These are phyloP conservation scores for Bombus vancouverensis DNA, from an alignment of 1,140 invertebrate genomes.

Conservation along the genomic window DNA sequence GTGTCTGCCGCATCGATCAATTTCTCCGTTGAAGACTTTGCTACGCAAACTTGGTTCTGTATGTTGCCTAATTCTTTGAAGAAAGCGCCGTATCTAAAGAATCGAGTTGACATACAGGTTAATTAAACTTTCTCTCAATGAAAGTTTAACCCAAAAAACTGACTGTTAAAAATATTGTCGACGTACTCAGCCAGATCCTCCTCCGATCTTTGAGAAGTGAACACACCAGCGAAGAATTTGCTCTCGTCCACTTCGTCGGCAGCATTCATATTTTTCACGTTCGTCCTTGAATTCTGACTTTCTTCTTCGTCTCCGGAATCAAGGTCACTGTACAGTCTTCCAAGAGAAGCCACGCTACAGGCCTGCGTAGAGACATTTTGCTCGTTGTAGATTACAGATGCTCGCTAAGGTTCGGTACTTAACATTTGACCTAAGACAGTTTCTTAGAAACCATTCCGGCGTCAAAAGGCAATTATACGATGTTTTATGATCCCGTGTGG, in stretches of 20 bases:
- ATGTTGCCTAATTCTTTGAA: conserved; percentile 84
- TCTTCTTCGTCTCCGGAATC: conserved; percentile 75
- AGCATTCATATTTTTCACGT: conserved; percentile 47
- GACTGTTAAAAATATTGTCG: not conserved
- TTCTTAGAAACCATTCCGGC: no score
- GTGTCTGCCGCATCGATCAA: not conserved
- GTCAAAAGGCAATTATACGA: not conserved
- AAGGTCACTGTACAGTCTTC: conserved; percentile 72
- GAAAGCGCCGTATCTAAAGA: conserved; percentile 82
- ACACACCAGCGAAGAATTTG: conserved; percentile 77
- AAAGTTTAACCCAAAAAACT: not conserved
- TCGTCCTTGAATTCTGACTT: conserved; percentile 60
- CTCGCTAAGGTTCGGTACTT: not conserved
- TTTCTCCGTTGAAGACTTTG: conserved; percentile 24
- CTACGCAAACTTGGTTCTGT: conserved; percentile 76
- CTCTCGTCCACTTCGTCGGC: conserved; percentile 74
- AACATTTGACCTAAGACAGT: not conserved
- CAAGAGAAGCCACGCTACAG: conserved; percentile 71
- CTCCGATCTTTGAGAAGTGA: conserved; percentile 74
- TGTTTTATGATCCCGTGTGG: not conserved
- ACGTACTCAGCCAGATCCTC: conserved; percentile 74
- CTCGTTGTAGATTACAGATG: not conserved
- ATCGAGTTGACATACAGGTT: not conserved
- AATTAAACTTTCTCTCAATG: not conserved
- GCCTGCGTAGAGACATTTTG: conserved; percentile 55